phyloP scores from a whole-genome alignment of 1,140 invertebrate genomes.

The Scaptomyza pallida region DNA sequence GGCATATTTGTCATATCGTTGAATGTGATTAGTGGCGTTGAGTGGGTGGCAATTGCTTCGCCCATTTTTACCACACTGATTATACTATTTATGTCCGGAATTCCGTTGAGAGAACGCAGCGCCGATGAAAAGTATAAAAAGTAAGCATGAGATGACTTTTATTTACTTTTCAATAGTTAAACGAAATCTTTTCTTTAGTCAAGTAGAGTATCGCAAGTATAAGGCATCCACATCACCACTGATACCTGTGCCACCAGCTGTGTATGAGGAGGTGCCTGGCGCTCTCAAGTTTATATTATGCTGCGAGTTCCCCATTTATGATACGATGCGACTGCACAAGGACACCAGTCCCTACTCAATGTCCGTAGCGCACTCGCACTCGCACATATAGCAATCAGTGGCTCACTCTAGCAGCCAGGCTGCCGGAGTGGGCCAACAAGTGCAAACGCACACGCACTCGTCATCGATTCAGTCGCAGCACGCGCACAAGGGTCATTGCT shows the following conservation, averaged over 20 bases:
- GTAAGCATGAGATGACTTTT: conserved; percentile 85
- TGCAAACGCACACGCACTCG: conserved; percentile 25
- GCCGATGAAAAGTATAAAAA: conserved; percentile 94
- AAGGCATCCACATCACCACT: conserved; percentile 94
- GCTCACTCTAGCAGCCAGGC: conserved; percentile 70
- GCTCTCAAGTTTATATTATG: conserved; percentile 92
- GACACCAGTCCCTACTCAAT: conserved; percentile 90
- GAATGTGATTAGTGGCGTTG: conserved; percentile 91
- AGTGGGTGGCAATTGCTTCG: conserved; percentile 93
- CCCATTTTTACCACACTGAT: conserved; percentile 95
- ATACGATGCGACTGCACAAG: conserved; percentile 89
- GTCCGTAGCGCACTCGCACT: conserved; percentile 89
- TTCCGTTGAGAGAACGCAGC: conserved; percentile 92
- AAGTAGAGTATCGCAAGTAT: conserved; percentile 93
- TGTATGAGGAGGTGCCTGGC: conserved; percentile 92
- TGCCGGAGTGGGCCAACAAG: conserved; percentile 72
- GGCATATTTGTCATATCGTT: conserved; percentile 95
- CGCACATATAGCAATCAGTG: conserved; percentile 88
- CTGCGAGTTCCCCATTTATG: conserved; percentile 94
- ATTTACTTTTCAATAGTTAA: neutral
- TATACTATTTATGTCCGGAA: conserved; percentile 94
- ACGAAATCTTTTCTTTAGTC: conserved; percentile 84
- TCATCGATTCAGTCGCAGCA: conserved; percentile 54
- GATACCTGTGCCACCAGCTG: conserved; percentile 92
- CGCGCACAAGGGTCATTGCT: conserved; percentile 74